phyloP scores from a whole-genome alignment of 1,140 invertebrate genomes.

The Cyphomyrmex costatus region DNA sequence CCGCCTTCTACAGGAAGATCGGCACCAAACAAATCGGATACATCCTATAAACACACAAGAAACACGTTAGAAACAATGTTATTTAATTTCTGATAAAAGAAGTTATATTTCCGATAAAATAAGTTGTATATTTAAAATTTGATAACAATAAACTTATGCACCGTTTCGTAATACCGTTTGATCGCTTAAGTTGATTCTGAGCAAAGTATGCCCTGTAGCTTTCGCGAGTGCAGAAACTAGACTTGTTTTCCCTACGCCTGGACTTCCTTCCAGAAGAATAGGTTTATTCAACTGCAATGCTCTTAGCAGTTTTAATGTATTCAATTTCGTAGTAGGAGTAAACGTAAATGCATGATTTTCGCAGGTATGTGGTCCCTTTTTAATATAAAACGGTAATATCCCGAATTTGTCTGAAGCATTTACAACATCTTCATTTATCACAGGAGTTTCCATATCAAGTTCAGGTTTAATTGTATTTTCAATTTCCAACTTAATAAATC shows the following conservation, averaged over 20 bases:
- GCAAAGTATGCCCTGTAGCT: constrained; percentile 93
- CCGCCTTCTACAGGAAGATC: constrained; percentile 98
- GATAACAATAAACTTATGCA: not conserved
- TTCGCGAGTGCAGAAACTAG: constrained; percentile 96
- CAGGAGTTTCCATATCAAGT: constrained; percentile 53
- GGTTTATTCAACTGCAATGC: constrained; percentile 96
- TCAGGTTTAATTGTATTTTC: constrained; percentile 66
- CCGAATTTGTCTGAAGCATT: constrained; percentile 87
- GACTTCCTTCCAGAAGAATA: constrained; percentile 98
- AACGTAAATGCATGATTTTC: constrained; percentile 88
- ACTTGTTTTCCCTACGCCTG: constrained; percentile 99
- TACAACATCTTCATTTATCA: constrained; percentile 6
- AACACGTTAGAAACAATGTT: not conserved
- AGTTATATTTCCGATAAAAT: not conserved
- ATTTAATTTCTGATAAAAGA: constrained; percentile 14
- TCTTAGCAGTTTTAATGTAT: constrained; percentile 94
- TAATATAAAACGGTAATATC: constrained; percentile 91
- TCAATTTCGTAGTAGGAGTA: constrained; percentile 93
- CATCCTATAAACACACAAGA: constrained; percentile 92
- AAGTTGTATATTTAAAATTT: not conserved
- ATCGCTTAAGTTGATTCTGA: constrained; percentile 99
- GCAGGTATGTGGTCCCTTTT: constrained; percentile 82
- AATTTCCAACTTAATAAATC: constrained; percentile 87
- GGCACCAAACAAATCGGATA: constrained; percentile 98
- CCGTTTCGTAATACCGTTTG: constrained; percentile 92